These are phyloP conservation scores for Solea solea DNA, from an alignment of 2,113 vertebrate genomes.

Conservation along the genomic window DNA sequence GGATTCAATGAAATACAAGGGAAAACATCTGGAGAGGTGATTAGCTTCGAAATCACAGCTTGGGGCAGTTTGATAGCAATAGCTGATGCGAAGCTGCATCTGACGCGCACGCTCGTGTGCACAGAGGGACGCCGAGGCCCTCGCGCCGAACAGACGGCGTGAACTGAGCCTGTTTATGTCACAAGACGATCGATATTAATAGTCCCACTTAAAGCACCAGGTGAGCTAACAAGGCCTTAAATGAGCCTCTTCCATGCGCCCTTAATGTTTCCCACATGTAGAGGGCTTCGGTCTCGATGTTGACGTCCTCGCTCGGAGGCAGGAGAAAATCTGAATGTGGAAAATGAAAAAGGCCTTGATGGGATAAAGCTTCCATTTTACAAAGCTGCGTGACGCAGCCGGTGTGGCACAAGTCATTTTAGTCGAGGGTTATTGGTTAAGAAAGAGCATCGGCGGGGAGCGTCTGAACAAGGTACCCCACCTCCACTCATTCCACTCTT, in stretches of 20 bases:
- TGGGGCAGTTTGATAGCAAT: conserved; percentile 66
- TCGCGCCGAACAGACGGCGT: conserved; percentile 45
- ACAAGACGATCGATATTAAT: conserved; percentile 71
- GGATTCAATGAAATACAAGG: conserved; percentile 74
- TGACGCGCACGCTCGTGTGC: conserved; percentile 34
- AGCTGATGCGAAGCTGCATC: conserved; percentile 51
- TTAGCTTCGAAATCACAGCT: conserved; percentile 64
- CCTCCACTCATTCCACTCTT: conserved; percentile 56
- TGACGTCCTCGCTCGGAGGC: conserved; percentile 64
- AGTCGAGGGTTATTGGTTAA: conserved; percentile 71
- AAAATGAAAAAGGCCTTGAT: conserved; percentile 72
- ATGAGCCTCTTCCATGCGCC: conserved; percentile 69
- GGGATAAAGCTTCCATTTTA: conserved; percentile 58
- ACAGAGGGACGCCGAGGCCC: conserved; percentile 42
- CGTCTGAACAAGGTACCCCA: conserved; percentile 68
- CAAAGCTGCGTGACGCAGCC: conserved; percentile 57
- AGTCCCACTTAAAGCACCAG: conserved; percentile 70
- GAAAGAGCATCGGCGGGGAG: conserved; percentile 63
- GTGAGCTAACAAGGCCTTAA: conserved; percentile 75
- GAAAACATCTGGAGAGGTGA: conserved; percentile 79
- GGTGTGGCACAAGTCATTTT: conserved; percentile 63
- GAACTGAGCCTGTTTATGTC: conserved; percentile 57
- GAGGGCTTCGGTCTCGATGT: conserved; percentile 35
- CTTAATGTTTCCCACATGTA: conserved; percentile 77
- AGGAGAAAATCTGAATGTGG: conserved; percentile 49